Base-by-base conservation (phyloP, 1,140 invertebrate genomes). In the Drosophila punjabiensis region DNA sequence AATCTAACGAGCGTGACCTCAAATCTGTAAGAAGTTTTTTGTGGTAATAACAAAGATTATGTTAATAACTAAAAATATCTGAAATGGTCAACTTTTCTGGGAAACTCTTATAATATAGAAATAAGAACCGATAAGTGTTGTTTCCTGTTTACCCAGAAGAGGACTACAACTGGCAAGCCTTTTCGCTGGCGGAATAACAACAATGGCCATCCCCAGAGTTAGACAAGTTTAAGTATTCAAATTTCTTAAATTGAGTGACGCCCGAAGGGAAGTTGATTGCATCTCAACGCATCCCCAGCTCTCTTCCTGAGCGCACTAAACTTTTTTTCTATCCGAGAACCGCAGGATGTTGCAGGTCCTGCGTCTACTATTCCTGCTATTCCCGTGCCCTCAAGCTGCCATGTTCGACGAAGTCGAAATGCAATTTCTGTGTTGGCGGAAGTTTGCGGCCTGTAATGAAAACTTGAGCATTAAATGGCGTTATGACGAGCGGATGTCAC, bases 381-480 rank as follows among this genome's bases (percentile, higher is more conserved):
- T 41, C 9, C 24, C 13, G 37, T 30, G 30, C 24, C 70, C 62
- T 43, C 47, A 43, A 28, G 56, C 69, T 39, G 71, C 60, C 71
- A 18, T 74, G 58, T 56, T 58, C 43, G 35, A 53, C 45, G 62
- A 68, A 65, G 61, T 69, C 52, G 61, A 89, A 88, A 88, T 88
- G 81, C 85, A 88, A 48, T 88, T 88, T 71, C 69, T 73, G 62
- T 90, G 86, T 88, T 60, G n/a, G 33, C 84, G 77, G 77, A 87
- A 78, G 68, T 68, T 79, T 37, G 76, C 75, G 76, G 45, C 30
- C 52, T 66, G 79, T 73, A 81, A 90, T 90, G 81, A 90, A 88
- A 88, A 82, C 78, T 88, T 90, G 81, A 64, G 62, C 78, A 81
- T 77, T 79, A 82, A 85, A 85, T 69, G 71, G 73, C 39, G 52